A percentile compares a stretch with the other conserved stretches of the same genome.
phyloP scores from a whole-genome alignment of 2,797 vertebrate species.

The Pitangus sulphuratus region DNA sequence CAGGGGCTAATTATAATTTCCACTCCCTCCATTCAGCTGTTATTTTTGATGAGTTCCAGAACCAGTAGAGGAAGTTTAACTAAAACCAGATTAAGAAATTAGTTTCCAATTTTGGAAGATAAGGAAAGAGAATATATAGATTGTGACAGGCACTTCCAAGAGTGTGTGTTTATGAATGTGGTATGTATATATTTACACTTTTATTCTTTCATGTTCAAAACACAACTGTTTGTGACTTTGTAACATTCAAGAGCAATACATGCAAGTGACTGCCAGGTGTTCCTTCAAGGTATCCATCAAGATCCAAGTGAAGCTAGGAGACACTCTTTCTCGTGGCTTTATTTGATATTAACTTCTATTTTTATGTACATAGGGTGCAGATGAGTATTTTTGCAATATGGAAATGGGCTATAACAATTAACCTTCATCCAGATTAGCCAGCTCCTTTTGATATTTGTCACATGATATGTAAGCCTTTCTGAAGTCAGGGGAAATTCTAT shows the following conservation, averaged over 20 bases:
- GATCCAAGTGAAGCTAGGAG: not conserved
- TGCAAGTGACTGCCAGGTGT: not conserved
- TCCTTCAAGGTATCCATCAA: not conserved
- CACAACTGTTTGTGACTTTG: not conserved
- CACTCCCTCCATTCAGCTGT: constrained; percentile 53
- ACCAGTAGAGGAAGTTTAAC: constrained; percentile 73
- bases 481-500: not conserved
- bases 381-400: not conserved
- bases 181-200: not conserved
- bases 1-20: constrained; percentile 81
- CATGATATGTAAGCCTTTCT: not conserved
- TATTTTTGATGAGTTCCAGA: constrained; percentile 71
- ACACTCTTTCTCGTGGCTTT: not conserved
- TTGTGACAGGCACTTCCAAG: not conserved
- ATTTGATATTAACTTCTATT: not conserved
- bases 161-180: not conserved
- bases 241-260: not conserved
- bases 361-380: not conserved
- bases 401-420: not conserved
- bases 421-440: not conserved
- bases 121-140: not conserved
- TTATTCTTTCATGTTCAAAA: not conserved
- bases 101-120: constrained; percentile 36
- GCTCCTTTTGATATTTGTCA: not conserved
- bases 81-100: constrained; percentile 71